Percentiles rank a stretch among this genome's conserved stretches.
Evolutionary conservation across 2,113 vertebrate species (phyloP).

Genomic region (Prunella fulvescens): DNA sequence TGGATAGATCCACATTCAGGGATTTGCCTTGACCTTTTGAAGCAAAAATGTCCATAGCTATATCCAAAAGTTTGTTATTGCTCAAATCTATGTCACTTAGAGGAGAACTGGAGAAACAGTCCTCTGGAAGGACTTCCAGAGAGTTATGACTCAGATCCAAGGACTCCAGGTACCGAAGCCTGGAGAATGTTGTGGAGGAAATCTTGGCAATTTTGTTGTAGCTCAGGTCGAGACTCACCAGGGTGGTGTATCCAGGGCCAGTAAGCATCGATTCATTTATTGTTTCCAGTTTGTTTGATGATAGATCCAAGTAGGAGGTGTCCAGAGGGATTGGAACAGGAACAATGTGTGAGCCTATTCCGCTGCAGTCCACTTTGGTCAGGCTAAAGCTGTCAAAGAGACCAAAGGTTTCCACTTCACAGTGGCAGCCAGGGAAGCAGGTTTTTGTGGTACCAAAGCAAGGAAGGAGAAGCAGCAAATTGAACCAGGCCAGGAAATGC

Average conservation of each 20-base stretch:
- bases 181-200: constrained; percentile 81
- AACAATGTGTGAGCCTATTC: constrained; percentile 78
- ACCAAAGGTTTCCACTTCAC: constrained; percentile 93
- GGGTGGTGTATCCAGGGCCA: constrained; percentile 95
- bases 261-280: constrained; percentile 86
- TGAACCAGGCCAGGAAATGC: constrained; percentile 51
- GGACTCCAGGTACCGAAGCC: constrained; percentile 91
- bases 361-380: constrained; percentile 90
- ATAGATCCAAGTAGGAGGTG: constrained; percentile 90
- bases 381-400: constrained; percentile 97
- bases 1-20: constrained; percentile 86
- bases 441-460: constrained; percentile 62
- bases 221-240: constrained; percentile 91
- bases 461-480: constrained; percentile 51
- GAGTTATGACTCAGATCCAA: constrained; percentile 92
- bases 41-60: constrained; percentile 77
- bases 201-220: constrained; percentile 84
- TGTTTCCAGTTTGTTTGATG: constrained; percentile 83
- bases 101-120: constrained; percentile 84
- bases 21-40: constrained; percentile 80
- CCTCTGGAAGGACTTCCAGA: constrained; percentile 75
- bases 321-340: constrained; percentile 91
- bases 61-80: constrained; percentile 82
- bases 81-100: constrained; percentile 89
- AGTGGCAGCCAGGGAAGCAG: constrained; percentile 89